Evolutionary conservation across 1,140 invertebrate species (phyloP).

Genomic region (Laupala kohalensis): DNA sequence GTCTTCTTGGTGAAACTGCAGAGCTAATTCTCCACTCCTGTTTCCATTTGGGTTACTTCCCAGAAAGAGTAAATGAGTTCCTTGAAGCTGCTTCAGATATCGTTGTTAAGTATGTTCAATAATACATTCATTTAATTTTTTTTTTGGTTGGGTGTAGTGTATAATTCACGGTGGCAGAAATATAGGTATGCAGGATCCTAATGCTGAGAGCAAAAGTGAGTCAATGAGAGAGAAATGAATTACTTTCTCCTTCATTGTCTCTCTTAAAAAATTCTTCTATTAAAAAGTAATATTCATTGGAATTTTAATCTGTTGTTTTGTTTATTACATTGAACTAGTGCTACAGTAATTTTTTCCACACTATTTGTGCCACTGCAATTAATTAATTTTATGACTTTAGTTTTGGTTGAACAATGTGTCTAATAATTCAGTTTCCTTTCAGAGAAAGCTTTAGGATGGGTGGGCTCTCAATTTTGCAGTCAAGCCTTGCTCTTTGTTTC

Average conservation of each 20-base stretch:
- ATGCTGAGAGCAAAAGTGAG: neutral
- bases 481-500: conserved; percentile 20
- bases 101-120: conserved; percentile 15
- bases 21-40: conserved; percentile 18
- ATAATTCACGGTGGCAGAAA: no score
- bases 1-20: conserved; percentile 16
- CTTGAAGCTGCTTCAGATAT: conserved; percentile 12
- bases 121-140: neutral
- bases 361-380: neutral
- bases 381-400: neutral
- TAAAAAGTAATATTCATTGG: no score
- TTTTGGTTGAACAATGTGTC: neutral
- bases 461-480: conserved; percentile 19
- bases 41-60: conserved; percentile 18
- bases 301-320: neutral
- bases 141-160: no score
- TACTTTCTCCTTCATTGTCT: no score
- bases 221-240: neutral
- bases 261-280: no score
- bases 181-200: no score
- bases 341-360: neutral
- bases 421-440: conserved; percentile 8
- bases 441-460: conserved; percentile 21
- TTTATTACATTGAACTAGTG: neutral
- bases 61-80: conserved; percentile 12